Evolutionary conservation across 2,888 invertebrate genomes (phyloP), one percentile per base, ranked within the genome.

Genomic region (Rhingia rostrata): DNA sequence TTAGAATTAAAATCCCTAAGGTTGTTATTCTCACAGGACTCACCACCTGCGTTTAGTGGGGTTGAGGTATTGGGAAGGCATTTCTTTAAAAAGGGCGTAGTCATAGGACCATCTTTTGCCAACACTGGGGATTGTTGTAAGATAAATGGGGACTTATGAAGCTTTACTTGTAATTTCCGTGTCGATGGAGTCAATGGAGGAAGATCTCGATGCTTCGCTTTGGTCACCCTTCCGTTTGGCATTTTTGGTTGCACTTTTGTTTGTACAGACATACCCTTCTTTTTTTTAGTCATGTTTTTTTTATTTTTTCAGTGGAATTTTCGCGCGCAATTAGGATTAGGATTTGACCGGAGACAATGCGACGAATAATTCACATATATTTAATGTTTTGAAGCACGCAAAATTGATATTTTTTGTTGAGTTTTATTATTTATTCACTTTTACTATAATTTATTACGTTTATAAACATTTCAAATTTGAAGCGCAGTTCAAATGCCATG

Each of bases 261-360:
- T 4, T 9, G 12, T 30, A 22, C 41, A 1, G 9, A 12, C 32
- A 37, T 10, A 10, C 35, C 43, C 45, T 56, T 74, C 32, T 43
- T 80, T 35, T 14, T 43, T 79, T 67, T 79, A 3, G 54, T 6
- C 79, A 80, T 80, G 32, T 67, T 73, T 4, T 45, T 3, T 1
- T 30, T 64, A 6, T 39, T n/a, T 30, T 32, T 39, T 30, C 22
- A 32, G 1, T 32, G 30, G 10, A n/a, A 12, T 32, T 58, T 60
- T 66, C 7, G 33, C 58, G 51, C 51, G 33, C 14, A 51, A 69
- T 49, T 32, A 6, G 7, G 22, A n/a, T n/a, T n/a, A n/a, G n/a
- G n/a, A n/a, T n/a, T n/a, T n/a, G n/a, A n/a, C n/a, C n/a, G n/a
- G n/a, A n/a, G n/a, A n/a, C n/a, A 9, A 4, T 47, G 7, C 9